Conservation (phyloP, 1,140 invertebrate species). For the Steinernema feltiae region DNA sequence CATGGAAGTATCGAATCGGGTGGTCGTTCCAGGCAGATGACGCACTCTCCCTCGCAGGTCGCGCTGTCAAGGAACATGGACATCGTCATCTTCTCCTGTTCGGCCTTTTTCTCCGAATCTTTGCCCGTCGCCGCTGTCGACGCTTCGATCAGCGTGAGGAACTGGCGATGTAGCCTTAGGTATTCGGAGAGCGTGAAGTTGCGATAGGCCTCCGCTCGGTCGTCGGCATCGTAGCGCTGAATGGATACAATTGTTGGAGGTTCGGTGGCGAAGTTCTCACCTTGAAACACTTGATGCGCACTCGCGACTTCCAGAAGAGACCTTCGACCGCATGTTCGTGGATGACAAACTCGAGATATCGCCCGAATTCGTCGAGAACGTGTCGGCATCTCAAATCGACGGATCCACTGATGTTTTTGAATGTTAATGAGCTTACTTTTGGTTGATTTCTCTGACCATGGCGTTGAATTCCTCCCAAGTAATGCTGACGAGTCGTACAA, state of each 20-base stretch:
- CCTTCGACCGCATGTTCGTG: background rate
- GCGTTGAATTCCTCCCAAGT: background rate
- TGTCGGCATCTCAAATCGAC: background rate
- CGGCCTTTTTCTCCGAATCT: background rate
- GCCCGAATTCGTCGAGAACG: slow-evolving; percentile 4
- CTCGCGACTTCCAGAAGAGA: slow-evolving; percentile 1
- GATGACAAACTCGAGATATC: background rate
- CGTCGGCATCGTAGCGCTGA: slow-evolving; percentile 6
- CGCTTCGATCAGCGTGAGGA: background rate
- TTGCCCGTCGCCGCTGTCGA: background rate
- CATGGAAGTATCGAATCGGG: background rate
- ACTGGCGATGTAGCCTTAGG: background rate
- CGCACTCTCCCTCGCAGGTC: background rate
- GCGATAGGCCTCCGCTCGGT: background rate
- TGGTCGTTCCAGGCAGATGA: background rate
- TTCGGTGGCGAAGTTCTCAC: background rate
- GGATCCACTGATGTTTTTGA: background rate
- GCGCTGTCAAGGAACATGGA: slow-evolving; percentile 10
- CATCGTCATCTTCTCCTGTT: slow-evolving; percentile 8
- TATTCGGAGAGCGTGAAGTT: background rate
- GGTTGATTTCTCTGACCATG: background rate
- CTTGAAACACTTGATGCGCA: background rate
- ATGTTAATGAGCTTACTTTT: background rate
- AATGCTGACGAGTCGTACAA: background rate
- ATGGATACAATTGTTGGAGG: background rate